Evolutionary conservation across 2,797 vertebrate genomes (phyloP), one percentile per base, ranked within the genome.

Genomic region (Nothura maculosa): DNA sequence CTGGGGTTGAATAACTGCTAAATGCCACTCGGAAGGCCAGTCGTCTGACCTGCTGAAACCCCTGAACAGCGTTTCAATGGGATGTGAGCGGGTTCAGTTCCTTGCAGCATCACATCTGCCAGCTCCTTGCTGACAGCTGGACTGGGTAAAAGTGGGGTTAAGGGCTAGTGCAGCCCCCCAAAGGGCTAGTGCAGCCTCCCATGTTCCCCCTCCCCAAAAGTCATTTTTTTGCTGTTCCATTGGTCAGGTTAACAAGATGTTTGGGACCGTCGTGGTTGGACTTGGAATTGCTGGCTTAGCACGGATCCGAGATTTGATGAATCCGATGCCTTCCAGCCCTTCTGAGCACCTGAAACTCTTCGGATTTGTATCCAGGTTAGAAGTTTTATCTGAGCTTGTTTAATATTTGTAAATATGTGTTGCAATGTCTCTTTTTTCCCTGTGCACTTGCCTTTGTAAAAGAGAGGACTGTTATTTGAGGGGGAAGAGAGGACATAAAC

Each of bases 331-430:
- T 36, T 98, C 98, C 63, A 98, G 98, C 62, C 94, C 98, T 62
- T 98, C 98, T 4, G 98, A 98, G n/a, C 98, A 98, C 30, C 96
- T 99, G 77, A 92, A 90, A 36, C 82, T 99, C 74, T 89, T 95
- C 69, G 99, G 99, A 82, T 99, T 99, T 89, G 92, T 99, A 64
- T 99, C 99, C 94, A 99, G 99, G 99, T 99, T 90, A 97, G 88
- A 85, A 43, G 66, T 68, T 43, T 64, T 6, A 10, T 74, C 25
- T 74, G 85, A 11, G 4, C 15, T 1, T 74, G 43, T 76, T 48
- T 80, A 32, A 62, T 66, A n/a, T 28, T 38, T 38, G 38, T 38
- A 38, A 38, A 38, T 38, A 17, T 30, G 3, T 38, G 25, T 70
- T 84, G 24, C 61, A 61, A 32, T 60, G n/a, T 34, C 63, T 47